phyloP scores from a whole-genome alignment of 2,797 vertebrate species.

The Chloroceryle inda region DNA sequence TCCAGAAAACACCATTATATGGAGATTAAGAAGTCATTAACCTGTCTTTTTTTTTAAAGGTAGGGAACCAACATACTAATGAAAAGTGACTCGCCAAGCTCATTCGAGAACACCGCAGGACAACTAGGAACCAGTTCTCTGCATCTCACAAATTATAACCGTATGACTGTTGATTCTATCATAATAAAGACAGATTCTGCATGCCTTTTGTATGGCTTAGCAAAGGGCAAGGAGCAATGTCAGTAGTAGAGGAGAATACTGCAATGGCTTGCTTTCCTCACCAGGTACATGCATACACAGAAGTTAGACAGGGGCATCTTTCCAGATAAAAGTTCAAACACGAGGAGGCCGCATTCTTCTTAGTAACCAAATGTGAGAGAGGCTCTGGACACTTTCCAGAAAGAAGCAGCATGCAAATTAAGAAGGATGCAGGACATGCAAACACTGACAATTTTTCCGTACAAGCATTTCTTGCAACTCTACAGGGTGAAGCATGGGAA shows the following conservation, averaged over 20 bases:
- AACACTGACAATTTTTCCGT: not conserved
- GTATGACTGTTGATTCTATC: not conserved
- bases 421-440: not conserved
- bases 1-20: not conserved
- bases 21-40: not conserved
- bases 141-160: not conserved
- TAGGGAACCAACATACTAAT: not conserved
- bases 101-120: not conserved
- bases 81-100: not conserved
- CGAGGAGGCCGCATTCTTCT: not conserved
- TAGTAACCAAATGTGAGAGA: not conserved
- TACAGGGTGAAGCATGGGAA: not conserved
- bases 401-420: not conserved
- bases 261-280: not conserved
- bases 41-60: not conserved
- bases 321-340: not conserved
- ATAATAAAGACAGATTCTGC: not conserved
- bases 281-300: not conserved
- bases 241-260: not conserved
- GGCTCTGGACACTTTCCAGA: not conserved
- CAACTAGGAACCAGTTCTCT: not conserved
- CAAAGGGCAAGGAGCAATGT: not conserved
- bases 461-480: not conserved
- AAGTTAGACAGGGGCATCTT: not conserved
- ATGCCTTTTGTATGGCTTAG: not conserved